Conservation (phyloP, 2,113 vertebrate genomes). For the Paramisgurnus dabryanus region DNA sequence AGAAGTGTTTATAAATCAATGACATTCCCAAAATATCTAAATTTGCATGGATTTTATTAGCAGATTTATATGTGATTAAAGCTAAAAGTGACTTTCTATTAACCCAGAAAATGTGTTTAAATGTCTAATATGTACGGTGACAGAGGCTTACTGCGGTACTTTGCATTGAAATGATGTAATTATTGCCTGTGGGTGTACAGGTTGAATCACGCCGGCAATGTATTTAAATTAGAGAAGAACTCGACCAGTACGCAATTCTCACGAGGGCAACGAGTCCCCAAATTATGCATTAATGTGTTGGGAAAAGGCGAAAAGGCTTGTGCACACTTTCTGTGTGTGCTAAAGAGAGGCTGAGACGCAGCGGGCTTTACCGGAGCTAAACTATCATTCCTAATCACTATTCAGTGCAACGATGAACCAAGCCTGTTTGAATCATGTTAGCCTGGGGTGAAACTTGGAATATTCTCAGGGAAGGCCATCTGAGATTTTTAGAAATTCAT, state of each 20-base stretch:
- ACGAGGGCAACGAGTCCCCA: background rate
- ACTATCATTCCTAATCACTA: background rate
- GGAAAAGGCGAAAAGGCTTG: background rate
- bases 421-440: background rate
- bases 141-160: background rate
- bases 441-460: background rate
- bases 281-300: constrained; percentile 30
- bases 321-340: background rate
- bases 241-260: background rate
- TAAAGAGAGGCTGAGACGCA: background rate
- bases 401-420: background rate
- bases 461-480: background rate
- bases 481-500: background rate
- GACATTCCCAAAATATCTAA: background rate
- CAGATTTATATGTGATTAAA: background rate
- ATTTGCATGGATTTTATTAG: background rate
- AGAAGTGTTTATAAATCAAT: background rate
- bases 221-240: background rate
- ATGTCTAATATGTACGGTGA: background rate
- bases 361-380: background rate
- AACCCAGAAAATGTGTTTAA: background rate
- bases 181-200: constrained; percentile 4
- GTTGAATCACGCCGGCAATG: background rate
- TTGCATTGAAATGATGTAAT: background rate
- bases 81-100: background rate